Evolutionary conservation across 2,888 invertebrate species (phyloP), one percentile per base, ranked within the genome.

Genomic region (Mythimna ferrago): DNA sequence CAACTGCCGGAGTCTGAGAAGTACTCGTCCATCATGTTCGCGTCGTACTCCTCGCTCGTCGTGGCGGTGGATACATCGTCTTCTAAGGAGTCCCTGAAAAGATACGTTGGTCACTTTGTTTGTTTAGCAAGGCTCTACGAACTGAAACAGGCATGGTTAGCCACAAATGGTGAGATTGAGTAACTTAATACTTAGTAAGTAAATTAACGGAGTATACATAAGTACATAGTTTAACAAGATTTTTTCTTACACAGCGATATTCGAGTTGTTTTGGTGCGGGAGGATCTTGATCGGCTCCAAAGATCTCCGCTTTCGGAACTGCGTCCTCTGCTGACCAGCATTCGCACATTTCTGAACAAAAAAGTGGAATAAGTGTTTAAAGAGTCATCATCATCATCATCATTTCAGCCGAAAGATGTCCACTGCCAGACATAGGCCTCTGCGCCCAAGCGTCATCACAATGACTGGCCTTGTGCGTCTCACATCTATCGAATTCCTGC

Each of bases 11-110:
- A 92, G 75, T 94, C 94, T 0, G 90, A 86, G 81, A 92, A 89
- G 73, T 94, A 94, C 61, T 94, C 93, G 0, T 92, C 92, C 41
- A 86, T 81, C 67, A 81, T 76, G 35, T 81, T 83, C 2, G 63
- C 71, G 16, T 90, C 90, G 76, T 93, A 92, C 64, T 94, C 95
- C 48, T 93, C 93, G 70, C 92, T 93, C 0, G 92, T 92, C 0
- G 92, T 91, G 0, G 92, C 92, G 3, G 92, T 89, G 5, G 93
- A 91, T 0, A 89, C 66, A 60, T 93, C 92, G 2, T 93, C 93
- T 53, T 90, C 90, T 48, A 87, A 71, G 0, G 89, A 85, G 79
- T 65, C 92, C 90, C 79, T 78, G 54, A 6, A 66, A 68, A 56
- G 41, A n/a, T n/a, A 7, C 1, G n/a, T 19, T 53, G 51, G 7